A percentile compares a stretch with the other conserved stretches of the same genome.
phyloP scores from a whole-genome alignment of 1,140 invertebrate genomes.

The Megalopta genalis region DNA sequence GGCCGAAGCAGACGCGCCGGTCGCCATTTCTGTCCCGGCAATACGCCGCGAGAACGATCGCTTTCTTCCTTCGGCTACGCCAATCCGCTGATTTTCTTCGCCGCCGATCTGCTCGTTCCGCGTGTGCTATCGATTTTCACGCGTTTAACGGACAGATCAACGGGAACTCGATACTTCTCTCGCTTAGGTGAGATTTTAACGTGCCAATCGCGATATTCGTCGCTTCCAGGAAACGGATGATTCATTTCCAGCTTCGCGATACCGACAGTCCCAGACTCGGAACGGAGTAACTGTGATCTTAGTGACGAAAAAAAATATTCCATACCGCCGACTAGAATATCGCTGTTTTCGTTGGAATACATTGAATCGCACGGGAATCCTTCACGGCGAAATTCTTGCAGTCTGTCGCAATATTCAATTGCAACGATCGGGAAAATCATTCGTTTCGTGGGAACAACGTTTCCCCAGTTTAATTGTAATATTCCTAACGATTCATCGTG shows the following conservation, averaged over 20 bases:
- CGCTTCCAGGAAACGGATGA: conserved; percentile 64
- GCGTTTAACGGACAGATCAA: background rate
- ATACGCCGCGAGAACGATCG: conserved; percentile 48
- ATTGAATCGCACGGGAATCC: conserved; percentile 23
- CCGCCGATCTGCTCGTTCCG: background rate
- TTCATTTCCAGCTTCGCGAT: conserved; percentile 57
- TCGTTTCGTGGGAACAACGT: background rate
- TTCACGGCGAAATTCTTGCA: conserved; percentile 10
- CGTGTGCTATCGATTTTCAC: conserved; percentile 6
- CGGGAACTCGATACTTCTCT: background rate
- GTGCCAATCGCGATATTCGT: conserved; percentile 35
- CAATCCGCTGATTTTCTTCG: conserved; percentile 1
- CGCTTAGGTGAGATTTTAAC: conserved; percentile 21
- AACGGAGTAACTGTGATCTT: conserved; percentile 36
- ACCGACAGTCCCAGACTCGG: conserved; percentile 26
- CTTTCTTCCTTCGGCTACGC: conserved; percentile 32
- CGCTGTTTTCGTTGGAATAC: conserved; percentile 11
- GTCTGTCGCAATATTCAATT: conserved; percentile 10
- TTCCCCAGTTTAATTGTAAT: background rate
- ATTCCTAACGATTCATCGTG: background rate
- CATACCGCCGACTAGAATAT: conserved; percentile 12
- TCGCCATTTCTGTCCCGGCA: conserved; percentile 76
- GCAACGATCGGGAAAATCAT: background rate
- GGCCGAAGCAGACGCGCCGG: conserved; percentile 72
- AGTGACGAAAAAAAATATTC: conserved; percentile 31